phyloP scores from a whole-genome alignment of 2,113 vertebrate species.

The Laticauda laticaudata region DNA sequence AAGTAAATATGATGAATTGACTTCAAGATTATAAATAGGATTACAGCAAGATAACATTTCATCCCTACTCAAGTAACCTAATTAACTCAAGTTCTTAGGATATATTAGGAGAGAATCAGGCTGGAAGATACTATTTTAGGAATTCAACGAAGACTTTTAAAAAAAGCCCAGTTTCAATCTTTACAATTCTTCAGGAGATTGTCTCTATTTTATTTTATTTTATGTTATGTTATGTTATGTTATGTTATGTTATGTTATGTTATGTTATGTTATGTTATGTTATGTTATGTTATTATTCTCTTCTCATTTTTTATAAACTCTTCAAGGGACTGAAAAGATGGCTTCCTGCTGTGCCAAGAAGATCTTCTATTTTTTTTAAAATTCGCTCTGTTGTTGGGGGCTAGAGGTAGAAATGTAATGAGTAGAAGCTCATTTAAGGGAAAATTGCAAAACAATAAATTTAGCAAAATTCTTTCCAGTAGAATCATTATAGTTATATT shows the following conservation, averaged over 20 bases:
- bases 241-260: too few species aligned
- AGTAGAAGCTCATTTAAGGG: neutral
- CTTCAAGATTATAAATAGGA: conserved; percentile 23
- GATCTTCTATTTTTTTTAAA: neutral
- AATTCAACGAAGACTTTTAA: neutral
- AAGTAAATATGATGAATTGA: conserved; percentile 34
- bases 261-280: too few species aligned
- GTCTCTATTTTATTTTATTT: neutral
- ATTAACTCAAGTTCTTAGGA: conserved; percentile 2
- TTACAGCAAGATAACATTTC: conserved; percentile 18
- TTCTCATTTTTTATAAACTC: neutral
- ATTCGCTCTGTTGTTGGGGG: neutral
- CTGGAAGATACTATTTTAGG: neutral
- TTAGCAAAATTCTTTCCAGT: neutral
- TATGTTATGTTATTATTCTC: neutral
- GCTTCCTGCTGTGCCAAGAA: neutral
- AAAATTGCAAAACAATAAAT: neutral
- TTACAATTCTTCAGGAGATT: neutral
- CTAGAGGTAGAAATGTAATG: neutral
- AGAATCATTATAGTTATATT: neutral
- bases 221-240: too few species aligned
- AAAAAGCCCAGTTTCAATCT: neutral
- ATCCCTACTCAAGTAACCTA: conserved; percentile 18
- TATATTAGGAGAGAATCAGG: neutral
- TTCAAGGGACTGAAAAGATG: neutral